These are phyloP conservation scores for Arizona elegans DNA, from an alignment of 2,113 vertebrate genomes.

Conservation along the genomic window DNA sequence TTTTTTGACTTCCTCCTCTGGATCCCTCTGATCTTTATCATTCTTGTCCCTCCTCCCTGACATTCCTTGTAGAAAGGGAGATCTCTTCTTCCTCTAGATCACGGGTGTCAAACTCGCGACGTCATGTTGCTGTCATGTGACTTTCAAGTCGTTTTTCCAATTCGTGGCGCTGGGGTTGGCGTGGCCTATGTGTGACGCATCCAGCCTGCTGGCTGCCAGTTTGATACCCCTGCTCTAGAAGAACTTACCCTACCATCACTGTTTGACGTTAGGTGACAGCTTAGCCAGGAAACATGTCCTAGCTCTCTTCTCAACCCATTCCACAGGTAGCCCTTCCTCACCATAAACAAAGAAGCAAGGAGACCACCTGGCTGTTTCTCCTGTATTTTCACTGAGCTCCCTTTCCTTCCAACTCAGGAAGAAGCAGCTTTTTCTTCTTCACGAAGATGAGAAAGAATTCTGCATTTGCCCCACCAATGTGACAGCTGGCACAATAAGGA, in stretches of 20 bases:
- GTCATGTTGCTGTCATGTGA: too few relatives aligned
- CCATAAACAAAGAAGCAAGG: background rate
- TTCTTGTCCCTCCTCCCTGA: background rate
- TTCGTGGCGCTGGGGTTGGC: too few relatives aligned
- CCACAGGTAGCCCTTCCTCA: background rate
- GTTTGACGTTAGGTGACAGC: background rate
- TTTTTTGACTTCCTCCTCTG: background rate
- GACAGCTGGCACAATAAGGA: background rate
- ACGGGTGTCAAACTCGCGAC: too few relatives aligned
- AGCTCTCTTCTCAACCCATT: background rate
- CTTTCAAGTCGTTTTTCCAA: too few relatives aligned
- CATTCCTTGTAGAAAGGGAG: background rate
- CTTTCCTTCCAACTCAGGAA: background rate
- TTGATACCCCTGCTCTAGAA: background rate
- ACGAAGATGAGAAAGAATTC: background rate
- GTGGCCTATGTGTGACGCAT: too few relatives aligned
- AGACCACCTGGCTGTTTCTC: background rate
- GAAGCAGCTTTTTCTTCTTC: background rate
- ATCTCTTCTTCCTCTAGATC: background rate
- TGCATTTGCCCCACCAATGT: background rate
- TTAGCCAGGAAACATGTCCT: background rate
- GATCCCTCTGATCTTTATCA: background rate
- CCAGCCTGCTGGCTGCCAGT: too few relatives aligned
- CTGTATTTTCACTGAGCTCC: background rate
- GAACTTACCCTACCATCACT: background rate